Conservation (phyloP, 2,113 vertebrate genomes). For the Lampris megalopsis region DNA sequence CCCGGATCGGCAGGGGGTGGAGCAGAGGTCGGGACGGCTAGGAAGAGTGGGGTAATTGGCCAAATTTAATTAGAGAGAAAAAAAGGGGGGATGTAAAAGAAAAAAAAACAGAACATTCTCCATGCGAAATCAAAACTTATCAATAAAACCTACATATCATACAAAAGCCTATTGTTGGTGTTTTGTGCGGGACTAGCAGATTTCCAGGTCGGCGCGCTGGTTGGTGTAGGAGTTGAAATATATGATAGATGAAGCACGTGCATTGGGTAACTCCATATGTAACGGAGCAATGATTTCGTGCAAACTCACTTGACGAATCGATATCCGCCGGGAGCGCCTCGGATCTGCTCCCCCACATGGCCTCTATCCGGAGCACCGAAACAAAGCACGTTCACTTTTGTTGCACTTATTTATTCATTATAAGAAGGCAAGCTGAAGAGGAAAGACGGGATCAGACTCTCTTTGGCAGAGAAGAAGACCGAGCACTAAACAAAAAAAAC, state of each 20-base stretch:
- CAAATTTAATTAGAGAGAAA: no score
- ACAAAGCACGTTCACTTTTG: conserved; percentile 47
- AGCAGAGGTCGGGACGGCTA: no score
- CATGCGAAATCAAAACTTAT: neutral
- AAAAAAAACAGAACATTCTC: no score
- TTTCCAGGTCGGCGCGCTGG: conserved; percentile 4
- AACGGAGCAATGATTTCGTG: conserved; percentile 42
- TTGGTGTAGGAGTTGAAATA: conserved; percentile 6
- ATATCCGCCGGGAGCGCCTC: conserved; percentile 37
- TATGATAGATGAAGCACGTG: conserved; percentile 15
- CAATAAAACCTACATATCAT: conserved; percentile 24
- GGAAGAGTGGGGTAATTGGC: no score
- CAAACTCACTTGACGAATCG: conserved; percentile 46
- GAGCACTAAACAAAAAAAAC: conserved; percentile 13
- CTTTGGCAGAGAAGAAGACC: conserved; percentile 27
- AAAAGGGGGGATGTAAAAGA: no score
- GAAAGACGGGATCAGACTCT: conserved; percentile 48
- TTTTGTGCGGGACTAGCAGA: conserved; percentile 17
- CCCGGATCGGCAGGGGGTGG: no score
- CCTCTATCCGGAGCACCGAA: conserved; percentile 43
- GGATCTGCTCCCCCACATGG: conserved; percentile 38
- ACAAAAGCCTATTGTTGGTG: conserved; percentile 22
- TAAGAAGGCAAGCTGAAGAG: conserved; percentile 6
- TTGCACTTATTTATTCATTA: conserved; percentile 55
- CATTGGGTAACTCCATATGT: conserved; percentile 13